A percentile compares a stretch with the other conserved stretches of the same genome.
Conservation (phyloP, 2,888 invertebrate genomes). For the Aphodius granarius region DNA sequence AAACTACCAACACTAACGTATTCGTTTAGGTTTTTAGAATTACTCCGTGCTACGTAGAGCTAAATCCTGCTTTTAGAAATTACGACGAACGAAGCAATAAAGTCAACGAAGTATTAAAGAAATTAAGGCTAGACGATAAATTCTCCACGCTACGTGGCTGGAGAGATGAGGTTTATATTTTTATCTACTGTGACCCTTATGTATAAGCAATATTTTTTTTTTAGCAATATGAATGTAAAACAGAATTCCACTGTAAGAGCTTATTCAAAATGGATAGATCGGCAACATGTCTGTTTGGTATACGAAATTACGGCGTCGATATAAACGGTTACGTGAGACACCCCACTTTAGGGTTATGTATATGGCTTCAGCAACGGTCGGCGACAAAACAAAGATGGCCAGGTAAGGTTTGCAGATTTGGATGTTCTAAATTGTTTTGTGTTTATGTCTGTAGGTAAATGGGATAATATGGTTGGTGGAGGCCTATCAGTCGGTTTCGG, state of each 20-base stretch:
- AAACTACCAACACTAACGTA: neutral
- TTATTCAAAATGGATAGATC: conserved; percentile 85
- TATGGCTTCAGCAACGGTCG: conserved; percentile 92
- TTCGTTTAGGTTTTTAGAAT: conserved; percentile 68
- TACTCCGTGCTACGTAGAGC: conserved; percentile 72
- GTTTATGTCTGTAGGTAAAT: conserved; percentile 61
- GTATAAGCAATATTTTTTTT: neutral
- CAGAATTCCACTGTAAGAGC: conserved; percentile 66
- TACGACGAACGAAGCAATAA: conserved; percentile 79
- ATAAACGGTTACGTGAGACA: conserved; percentile 91
- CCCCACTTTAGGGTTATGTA: conserved; percentile 80
- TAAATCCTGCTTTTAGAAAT: conserved; percentile 86
- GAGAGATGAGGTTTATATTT: conserved; percentile 85
- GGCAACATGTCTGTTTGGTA: conserved; percentile 91
- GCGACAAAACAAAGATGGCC: conserved; percentile 95
- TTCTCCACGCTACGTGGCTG: conserved; percentile 86
- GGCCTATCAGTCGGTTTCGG: conserved; percentile 88
- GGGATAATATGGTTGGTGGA: conserved; percentile 96
- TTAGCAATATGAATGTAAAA: conserved; percentile 87
- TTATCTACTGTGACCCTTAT: too few relatives aligned
- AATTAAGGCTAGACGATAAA: conserved; percentile 73
- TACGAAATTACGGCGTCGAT: conserved; percentile 91
- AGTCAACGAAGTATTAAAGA: conserved; percentile 77
- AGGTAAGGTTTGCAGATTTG: conserved; percentile 61
- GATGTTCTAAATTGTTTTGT: neutral